Evolutionary conservation across 92 coral and sea anemone genomes (phyloP).

Genomic region (Actinernus sp.): DNA sequence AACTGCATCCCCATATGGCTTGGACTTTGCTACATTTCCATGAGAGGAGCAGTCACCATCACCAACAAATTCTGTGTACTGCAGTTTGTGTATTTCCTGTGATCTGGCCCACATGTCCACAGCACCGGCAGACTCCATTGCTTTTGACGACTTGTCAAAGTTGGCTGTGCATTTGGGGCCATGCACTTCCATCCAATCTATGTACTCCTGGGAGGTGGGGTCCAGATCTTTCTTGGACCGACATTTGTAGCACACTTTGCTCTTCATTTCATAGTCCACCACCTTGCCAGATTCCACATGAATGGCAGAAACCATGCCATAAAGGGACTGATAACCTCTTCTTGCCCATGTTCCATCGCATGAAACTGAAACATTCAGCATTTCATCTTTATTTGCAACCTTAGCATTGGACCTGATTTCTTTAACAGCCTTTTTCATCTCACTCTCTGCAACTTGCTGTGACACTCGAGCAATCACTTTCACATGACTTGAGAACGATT

Average conservation of each 20-base stretch:
- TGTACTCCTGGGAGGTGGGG: constrained; percentile 45
- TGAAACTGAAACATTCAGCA: constrained; percentile 27
- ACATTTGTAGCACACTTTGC: constrained; percentile 47
- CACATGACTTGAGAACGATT: constrained; percentile 23
- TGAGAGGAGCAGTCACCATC: constrained; percentile 55
- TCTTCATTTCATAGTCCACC: constrained; percentile 36
- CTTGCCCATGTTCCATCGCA: constrained; percentile 60
- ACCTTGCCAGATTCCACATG: constrained; percentile 50
- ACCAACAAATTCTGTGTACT: constrained; percentile 51
- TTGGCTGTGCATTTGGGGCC: constrained; percentile 28
- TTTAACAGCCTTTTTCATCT: constrained; percentile 49
- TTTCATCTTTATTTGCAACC: constrained; percentile 10
- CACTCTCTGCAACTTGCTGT: constrained; percentile 34
- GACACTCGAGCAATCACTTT: constrained; percentile 33
- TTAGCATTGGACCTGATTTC: constrained; percentile 21
- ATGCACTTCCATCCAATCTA: constrained; percentile 40
- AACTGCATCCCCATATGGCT: constrained; percentile 38
- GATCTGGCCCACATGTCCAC: constrained; percentile 43
- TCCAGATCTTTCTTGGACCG: constrained; percentile 38
- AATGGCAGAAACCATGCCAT: constrained; percentile 54
- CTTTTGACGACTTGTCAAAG: constrained; percentile 52
- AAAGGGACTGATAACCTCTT: constrained; percentile 60
- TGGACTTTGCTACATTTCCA: constrained; percentile 36
- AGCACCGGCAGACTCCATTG: constrained; percentile 58
- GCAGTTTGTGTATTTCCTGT: constrained; percentile 9